A percentile compares a stretch with the other conserved stretches of the same genome.
phyloP scores from a whole-genome alignment of 2,797 vertebrate species.

The Perodicticus potto region DNA sequence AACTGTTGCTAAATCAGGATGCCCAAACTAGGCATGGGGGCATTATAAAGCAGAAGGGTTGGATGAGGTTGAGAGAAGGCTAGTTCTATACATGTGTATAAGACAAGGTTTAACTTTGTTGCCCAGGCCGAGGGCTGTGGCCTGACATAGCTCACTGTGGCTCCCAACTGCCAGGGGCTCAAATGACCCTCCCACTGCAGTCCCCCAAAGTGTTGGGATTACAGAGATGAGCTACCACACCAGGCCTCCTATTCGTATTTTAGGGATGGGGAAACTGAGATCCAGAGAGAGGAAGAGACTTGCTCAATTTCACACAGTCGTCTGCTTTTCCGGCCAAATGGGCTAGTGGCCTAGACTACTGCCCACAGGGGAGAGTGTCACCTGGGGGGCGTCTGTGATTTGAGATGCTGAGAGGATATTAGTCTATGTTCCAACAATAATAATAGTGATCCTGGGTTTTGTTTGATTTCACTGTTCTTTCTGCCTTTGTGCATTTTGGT shows the following conservation, averaged over 20 bases:
- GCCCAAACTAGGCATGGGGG: background rate
- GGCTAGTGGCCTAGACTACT: background rate
- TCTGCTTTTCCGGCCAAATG: background rate
- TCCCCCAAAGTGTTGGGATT: background rate
- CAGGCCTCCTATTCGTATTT: background rate
- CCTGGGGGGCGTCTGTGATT: background rate
- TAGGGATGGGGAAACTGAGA: constrained; percentile 1
- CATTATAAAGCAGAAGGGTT: background rate
- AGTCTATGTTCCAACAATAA: background rate
- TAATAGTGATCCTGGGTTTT: background rate
- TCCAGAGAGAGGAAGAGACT: background rate
- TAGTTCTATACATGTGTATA: background rate
- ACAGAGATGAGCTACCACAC: background rate
- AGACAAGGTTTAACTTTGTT: background rate
- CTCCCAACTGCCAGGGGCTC: background rate
- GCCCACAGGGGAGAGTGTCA: background rate
- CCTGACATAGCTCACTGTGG: background rate
- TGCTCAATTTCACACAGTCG: background rate
- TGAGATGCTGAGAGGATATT: background rate
- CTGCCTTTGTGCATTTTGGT: background rate
- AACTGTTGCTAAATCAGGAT: background rate
- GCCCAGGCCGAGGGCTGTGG: background rate
- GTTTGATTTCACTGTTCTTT: background rate
- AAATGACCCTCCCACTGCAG: background rate
- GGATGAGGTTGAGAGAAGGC: background rate